Percentiles rank a stretch among this genome's conserved stretches.
These are phyloP conservation scores for Noctuana brunneofusca DNA, from an alignment of 2,888 invertebrate genomes.

Conservation along the genomic window DNA sequence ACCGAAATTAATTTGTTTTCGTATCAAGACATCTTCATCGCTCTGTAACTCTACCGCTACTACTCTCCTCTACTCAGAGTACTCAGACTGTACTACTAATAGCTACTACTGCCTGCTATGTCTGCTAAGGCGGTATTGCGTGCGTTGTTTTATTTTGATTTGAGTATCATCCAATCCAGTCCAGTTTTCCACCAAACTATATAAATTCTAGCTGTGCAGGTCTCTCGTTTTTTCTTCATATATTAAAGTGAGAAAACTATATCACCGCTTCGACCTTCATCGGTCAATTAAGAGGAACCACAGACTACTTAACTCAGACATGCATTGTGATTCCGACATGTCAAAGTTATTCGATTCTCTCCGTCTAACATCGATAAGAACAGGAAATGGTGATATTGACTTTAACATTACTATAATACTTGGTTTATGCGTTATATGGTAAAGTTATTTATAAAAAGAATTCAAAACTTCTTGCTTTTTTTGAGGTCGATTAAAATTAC, in stretches of 20 bases:
- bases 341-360: not conserved
- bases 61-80: not conserved
- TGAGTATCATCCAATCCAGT: not conserved
- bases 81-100: no score
- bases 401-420: no score
- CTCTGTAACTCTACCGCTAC: not conserved
- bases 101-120: no score
- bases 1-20: not conserved
- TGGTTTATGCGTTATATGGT: no score
- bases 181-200: no score
- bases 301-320: not conserved
- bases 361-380: no score
- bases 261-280: slow-evolving; percentile 1
- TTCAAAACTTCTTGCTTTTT: no score
- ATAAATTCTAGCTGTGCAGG: no score
- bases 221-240: not conserved
- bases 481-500: no score
- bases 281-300: not conserved
- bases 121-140: no score
- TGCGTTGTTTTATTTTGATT: not conserved
- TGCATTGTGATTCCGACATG: not conserved
- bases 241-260: not conserved
- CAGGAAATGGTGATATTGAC: no score
- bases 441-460: no score
- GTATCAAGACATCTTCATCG: not conserved